Evolutionary conservation across 2,113 vertebrate genomes (phyloP), one percentile per base, ranked within the genome.

Genomic region (Lipotes vexillifer): DNA sequence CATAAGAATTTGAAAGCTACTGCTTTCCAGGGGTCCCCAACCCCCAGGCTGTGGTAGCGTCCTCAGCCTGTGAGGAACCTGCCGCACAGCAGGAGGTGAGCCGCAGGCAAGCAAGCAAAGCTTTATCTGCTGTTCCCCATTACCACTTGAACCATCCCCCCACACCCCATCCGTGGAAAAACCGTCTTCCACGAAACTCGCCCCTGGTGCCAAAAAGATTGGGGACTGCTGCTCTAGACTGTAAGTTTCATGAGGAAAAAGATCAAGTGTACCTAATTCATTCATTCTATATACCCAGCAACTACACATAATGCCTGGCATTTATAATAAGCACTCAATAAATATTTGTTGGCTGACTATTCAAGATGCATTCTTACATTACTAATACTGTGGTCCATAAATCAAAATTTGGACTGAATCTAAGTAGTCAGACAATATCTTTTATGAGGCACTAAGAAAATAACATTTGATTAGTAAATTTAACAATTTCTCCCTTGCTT

Each of bases 301-400:
- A 91, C 41, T 89, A 66, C 49, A 55, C 75, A 75, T 20, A 86
- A 11, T 44, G 74, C n/a, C 69, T 93, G 23, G 25, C 57, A 94
- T 72, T 89, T 96, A 97, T 29, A 89, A 81, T 10, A 90, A 38
- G 78, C 17, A 81, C 29, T 87, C 75, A 90, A 46, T 59, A 93
- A 95, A 74, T 88, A 88, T n/a, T 68, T 90, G 61, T 65, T 88
- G 38, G 29, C 25, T 80, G 61, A 93, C n/a, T 59, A 57, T 31
- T 96, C 61, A 90, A 52, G 57, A 90, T 77, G 8, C 18, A 95
- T 88, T 93, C 65, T 59, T 89, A 77, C 27, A 87, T 96, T 87
- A 93, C 90, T 85, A 96, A 93, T 65, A 90, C 4, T 90, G 25
- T 68, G 38, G 61, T 71, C 29, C 71, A 94, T 81, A 95, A 94